Evolutionary conservation across 2,113 vertebrate species (phyloP).

Genomic region (Potamarius usumacintae): DNA sequence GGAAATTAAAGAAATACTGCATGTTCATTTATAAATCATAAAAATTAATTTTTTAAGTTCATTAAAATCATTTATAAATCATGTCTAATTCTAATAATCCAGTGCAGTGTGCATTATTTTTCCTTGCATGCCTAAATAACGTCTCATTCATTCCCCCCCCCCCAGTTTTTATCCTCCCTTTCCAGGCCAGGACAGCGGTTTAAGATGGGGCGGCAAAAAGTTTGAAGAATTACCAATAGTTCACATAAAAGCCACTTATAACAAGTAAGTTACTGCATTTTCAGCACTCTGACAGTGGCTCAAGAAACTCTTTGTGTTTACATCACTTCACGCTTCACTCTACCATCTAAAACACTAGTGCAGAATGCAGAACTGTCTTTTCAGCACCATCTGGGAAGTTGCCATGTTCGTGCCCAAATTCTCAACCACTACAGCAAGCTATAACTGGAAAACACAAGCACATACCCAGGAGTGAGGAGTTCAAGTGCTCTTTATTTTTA

Average conservation of each 20-base stretch:
- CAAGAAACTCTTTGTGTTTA: no score
- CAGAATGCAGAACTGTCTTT: no score
- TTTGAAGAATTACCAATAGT: slow-evolving; percentile 87
- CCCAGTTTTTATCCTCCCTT: slow-evolving; percentile 78
- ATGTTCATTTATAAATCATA: not conserved
- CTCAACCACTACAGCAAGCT: no score
- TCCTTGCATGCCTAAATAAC: not conserved
- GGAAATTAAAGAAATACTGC: not conserved
- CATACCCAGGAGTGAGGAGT: no score
- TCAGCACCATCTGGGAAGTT: no score
- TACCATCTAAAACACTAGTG: no score
- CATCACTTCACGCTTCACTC: no score
- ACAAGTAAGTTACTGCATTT: slow-evolving; percentile 83
- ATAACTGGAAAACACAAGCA: no score
- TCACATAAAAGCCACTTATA: slow-evolving; percentile 93
- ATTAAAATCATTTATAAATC: not conserved
- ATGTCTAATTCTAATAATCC: not conserved
- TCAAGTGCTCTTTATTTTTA: no score
- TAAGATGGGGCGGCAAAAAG: slow-evolving; percentile 83
- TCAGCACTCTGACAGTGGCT: not conserved
- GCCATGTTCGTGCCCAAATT: no score
- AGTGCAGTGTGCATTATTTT: not conserved
- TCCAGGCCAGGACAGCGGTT: slow-evolving; percentile 75
- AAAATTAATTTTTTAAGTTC: no score
- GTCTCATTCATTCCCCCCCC: not conserved